Evolutionary conservation across 2,113 vertebrate genomes (phyloP).

Genomic region (Nyctereutes procyonoides): DNA sequence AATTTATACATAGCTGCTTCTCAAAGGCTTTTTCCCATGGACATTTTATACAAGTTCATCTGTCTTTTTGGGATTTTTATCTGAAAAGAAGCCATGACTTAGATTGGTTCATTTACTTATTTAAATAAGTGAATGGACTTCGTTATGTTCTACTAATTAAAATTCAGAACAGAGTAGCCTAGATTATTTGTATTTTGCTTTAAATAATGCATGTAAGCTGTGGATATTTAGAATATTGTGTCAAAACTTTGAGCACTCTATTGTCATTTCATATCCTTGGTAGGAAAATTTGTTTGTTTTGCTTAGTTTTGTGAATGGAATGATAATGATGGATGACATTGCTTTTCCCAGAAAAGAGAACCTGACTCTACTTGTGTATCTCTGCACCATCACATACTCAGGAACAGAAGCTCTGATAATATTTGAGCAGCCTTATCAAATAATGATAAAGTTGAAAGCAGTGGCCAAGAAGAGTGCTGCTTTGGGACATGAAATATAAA

Average conservation of each 20-base stretch:
- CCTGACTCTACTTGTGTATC: neutral
- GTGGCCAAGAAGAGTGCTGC: neutral
- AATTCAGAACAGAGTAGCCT: neutral
- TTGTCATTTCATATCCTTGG: neutral
- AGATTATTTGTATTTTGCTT: neutral
- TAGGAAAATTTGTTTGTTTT: neutral
- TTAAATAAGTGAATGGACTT: neutral
- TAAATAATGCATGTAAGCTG: neutral
- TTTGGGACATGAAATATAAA: neutral
- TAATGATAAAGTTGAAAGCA: neutral
- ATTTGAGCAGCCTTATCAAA: neutral
- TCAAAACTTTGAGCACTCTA: neutral
- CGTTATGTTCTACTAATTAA: constrained; percentile 13
- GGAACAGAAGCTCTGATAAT: neutral
- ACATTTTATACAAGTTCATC: neutral
- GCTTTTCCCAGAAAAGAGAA: neutral
- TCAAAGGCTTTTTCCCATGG: neutral
- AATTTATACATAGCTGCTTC: neutral
- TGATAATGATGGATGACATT: neutral
- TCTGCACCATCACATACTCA: neutral
- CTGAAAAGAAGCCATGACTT: neutral
- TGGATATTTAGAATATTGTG: neutral
- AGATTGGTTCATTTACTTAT: neutral
- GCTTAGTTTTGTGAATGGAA: neutral
- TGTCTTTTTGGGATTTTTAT: neutral